Percentiles rank a stretch among this genome's conserved stretches.
Evolutionary conservation across 2,113 vertebrate genomes (phyloP).

Genomic region (Eurystomus gularis): DNA sequence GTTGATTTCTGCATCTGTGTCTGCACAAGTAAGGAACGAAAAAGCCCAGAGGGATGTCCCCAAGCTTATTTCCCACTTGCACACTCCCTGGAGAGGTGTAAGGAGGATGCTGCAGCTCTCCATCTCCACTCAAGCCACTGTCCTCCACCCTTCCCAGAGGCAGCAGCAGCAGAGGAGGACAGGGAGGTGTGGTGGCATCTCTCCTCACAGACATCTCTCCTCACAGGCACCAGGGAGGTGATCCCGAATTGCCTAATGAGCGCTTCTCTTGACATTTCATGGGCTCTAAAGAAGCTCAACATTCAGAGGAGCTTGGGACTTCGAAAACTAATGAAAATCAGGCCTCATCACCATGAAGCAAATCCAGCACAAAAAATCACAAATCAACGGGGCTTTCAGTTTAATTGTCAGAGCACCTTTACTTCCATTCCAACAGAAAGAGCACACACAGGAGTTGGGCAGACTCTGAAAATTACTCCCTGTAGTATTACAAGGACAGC

Average conservation of each 20-base stretch:
- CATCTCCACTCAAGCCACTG: rapidly evolving
- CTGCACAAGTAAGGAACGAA: neutral
- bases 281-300: rapidly evolving
- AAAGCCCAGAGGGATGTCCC: neutral
- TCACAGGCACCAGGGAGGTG: rapidly evolving
- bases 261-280: neutral
- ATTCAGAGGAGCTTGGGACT: neutral
- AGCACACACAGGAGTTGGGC: neutral
- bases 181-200: neutral
- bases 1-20: rapidly evolving
- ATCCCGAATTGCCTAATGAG: rapidly evolving
- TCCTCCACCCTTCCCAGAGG: rapidly evolving
- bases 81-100: rapidly evolving
- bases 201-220: neutral
- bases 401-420: neutral
- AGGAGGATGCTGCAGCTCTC: neutral
- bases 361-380: neutral
- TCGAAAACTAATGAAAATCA: neutral
- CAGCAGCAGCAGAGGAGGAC: neutral
- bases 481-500: neutral
- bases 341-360: neutral
- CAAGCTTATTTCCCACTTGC: neutral
- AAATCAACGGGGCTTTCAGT: neutral
- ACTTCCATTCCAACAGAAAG: neutral
- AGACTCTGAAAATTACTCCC: neutral